Evolutionary conservation across 30 jellyfish, hydroid and myxozoan genomes (phyloP).

Genomic region (Catostylus mosaicus): DNA sequence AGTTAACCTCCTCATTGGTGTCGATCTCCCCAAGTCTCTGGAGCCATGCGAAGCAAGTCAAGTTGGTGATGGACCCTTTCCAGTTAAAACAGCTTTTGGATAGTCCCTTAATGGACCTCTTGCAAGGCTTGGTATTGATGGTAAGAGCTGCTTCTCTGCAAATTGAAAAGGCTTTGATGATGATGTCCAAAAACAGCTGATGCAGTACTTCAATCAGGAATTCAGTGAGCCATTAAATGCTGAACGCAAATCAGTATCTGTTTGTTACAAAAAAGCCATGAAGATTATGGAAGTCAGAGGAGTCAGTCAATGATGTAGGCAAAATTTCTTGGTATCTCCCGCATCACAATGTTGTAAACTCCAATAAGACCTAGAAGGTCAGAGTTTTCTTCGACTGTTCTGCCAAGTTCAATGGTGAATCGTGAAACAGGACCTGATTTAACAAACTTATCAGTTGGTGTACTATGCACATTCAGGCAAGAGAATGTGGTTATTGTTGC

Average conservation of each 20-base stretch:
- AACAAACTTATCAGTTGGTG: conserved; percentile 29
- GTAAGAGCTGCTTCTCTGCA: neutral
- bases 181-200: conserved; percentile 11
- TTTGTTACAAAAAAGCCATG: conserved; percentile 44
- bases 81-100: conserved; percentile 41
- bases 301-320: neutral
- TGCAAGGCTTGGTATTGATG: neutral
- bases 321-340: conserved; percentile 54
- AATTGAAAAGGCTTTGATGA: conserved; percentile 1
- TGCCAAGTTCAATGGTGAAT: conserved; percentile 44
- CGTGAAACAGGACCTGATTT: conserved; percentile 49
- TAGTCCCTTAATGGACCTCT: conserved; percentile 55
- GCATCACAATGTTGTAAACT: conserved; percentile 49
- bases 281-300: conserved; percentile 25
- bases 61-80: conserved; percentile 26
- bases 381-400: conserved; percentile 69
- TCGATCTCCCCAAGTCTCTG: conserved; percentile 29
- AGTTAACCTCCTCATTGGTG: conserved; percentile 37
- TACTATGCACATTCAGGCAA: conserved; percentile 55
- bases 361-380: conserved; percentile 48
- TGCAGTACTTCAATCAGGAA: no score
- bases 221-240: conserved; percentile 13
- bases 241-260: conserved; percentile 19
- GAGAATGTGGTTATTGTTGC: conserved; percentile 48
- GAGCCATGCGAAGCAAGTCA: conserved; percentile 29